Percentiles rank a stretch among this genome's conserved stretches.
Conservation (phyloP, 1,140 invertebrate genomes). For the Mya arenaria region DNA sequence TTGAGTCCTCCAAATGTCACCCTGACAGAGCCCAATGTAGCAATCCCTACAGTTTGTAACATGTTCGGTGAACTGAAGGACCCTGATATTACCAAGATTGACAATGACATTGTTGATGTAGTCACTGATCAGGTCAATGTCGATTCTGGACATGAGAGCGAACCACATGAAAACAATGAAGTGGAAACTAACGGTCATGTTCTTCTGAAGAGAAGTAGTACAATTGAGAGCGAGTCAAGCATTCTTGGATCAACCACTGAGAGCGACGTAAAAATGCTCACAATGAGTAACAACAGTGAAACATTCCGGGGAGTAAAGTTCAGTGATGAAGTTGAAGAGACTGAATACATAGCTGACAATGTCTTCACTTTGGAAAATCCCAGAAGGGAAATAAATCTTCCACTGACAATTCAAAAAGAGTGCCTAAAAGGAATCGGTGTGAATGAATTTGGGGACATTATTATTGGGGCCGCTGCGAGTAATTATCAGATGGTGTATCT, state of each 20-base stretch:
- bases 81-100: neutral
- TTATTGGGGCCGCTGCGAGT: conserved; percentile 68
- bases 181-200: conserved; percentile 44
- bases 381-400: conserved; percentile 64
- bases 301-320: conserved; percentile 61
- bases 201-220: conserved; percentile 28
- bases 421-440: conserved; percentile 75
- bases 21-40: conserved; percentile 69
- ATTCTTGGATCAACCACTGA: conserved; percentile 48
- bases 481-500: conserved; percentile 68
- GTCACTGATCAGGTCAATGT: conserved; percentile 7
- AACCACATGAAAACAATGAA: conserved; percentile 59
- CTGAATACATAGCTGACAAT: conserved; percentile 63
- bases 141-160: conserved; percentile 57
- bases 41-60: conserved; percentile 73
- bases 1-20: conserved; percentile 57
- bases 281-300: conserved; percentile 64
- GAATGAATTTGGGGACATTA: conserved; percentile 71
- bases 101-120: neutral
- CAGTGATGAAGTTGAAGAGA: conserved; percentile 59
- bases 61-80: conserved; percentile 72
- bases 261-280: conserved; percentile 64
- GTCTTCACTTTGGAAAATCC: conserved; percentile 66
- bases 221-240: conserved; percentile 42
- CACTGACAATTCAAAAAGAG: conserved; percentile 67